phyloP scores from a whole-genome alignment of 2,888 invertebrate genomes.

The Argynnis bischoffii region DNA sequence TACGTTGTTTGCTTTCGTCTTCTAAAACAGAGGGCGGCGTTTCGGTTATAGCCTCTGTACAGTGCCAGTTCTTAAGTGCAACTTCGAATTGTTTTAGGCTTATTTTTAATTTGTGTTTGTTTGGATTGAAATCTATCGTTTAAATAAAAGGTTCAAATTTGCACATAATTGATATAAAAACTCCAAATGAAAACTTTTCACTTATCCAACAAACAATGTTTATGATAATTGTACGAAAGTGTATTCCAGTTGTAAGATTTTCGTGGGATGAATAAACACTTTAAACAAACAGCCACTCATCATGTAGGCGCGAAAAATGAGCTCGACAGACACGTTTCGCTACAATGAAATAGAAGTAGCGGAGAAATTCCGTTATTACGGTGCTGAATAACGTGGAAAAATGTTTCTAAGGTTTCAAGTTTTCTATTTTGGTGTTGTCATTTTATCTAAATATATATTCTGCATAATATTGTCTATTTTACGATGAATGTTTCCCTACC shows the following conservation, averaged over 20 bases:
- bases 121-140: conserved; percentile 40
- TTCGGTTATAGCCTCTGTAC: conserved; percentile 62
- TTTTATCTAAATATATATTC: conserved; percentile 2
- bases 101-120: conserved; percentile 41
- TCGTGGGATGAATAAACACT: conserved; percentile 43
- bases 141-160: neutral
- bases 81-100: conserved; percentile 61
- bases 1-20: conserved; percentile 76
- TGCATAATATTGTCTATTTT: conserved; percentile 48
- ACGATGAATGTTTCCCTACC: conserved; percentile 53
- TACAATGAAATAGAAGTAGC: conserved; percentile 31
- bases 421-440: conserved; percentile 18
- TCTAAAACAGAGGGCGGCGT: conserved; percentile 81
- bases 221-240: conserved; percentile 34
- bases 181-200: conserved; percentile 2
- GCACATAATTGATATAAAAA: conserved; percentile 5
- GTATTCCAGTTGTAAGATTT: conserved; percentile 36
- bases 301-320: conserved; percentile 44
- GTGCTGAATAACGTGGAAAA: conserved; percentile 11
- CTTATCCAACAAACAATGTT: conserved; percentile 8
- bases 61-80: conserved; percentile 71
- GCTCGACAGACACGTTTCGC: conserved; percentile 37
- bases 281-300: conserved; percentile 39
- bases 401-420: conserved; percentile 12
- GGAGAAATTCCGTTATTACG: conserved; percentile 24